A percentile compares a stretch with the other conserved stretches of the same genome.
These are phyloP conservation scores for Cliona cf. orientalis DNA, from an alignment of 37 sponge, comb jelly and placozoan species.

Conservation along the genomic window DNA sequence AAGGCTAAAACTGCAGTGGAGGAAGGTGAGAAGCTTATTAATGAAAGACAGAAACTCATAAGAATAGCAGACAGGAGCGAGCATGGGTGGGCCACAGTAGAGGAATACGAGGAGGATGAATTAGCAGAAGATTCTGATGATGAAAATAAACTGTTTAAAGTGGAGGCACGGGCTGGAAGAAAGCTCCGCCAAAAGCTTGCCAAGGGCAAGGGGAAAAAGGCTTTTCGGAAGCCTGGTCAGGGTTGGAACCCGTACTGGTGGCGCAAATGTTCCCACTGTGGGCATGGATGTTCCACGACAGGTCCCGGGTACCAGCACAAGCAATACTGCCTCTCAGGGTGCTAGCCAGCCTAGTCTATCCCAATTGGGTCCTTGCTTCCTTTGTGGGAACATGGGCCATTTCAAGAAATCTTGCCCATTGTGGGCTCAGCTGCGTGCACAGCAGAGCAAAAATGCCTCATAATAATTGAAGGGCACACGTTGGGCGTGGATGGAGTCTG, in stretches of 20 bases:
- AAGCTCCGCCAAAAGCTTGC: not conserved
- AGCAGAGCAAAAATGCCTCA: no score
- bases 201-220: not conserved
- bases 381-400: not conserved
- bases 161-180: not conserved
- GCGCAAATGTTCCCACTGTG: not conserved
- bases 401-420: not conserved
- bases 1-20: not conserved
- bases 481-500: no score
- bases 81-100: conserved; percentile 15
- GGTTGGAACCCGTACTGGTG: not conserved
- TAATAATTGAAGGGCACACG: no score
- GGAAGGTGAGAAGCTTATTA: conserved; percentile 3
- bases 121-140: not conserved
- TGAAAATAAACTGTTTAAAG: not conserved
- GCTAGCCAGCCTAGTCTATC: no score
- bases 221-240: not conserved
- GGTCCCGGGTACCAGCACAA: no score
- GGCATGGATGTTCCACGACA: not conserved
- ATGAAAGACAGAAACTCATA: not conserved
- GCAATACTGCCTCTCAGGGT: no score
- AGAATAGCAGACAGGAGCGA: conserved; percentile 5
- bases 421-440: no score
- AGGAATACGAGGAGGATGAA: conserved; percentile 1
- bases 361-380: not conserved